Base-by-base conservation (phyloP, 2,888 invertebrate genomes). In the Sclerodermus sp. region DNA sequence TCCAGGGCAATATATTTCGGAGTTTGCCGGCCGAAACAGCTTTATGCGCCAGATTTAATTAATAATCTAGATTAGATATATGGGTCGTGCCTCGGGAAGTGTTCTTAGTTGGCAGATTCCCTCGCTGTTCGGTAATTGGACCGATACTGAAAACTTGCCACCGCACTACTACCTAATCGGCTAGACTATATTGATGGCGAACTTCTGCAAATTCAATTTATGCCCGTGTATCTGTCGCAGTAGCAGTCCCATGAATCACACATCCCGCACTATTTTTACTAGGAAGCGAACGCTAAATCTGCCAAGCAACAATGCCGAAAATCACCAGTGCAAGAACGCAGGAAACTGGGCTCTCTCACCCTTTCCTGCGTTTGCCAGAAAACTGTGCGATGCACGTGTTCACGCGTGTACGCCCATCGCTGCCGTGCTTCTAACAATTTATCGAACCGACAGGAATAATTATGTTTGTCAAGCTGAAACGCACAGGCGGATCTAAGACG, bases 31-130 rank as follows among this genome's bases (percentile, higher is more conserved):
- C 65, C 68, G 70, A 70, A 73, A 73, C 73, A 69, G 67, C 71
- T 71, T 71, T 68, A 69, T 67, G 61, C 63, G 68, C 62, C 65
- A 69, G 71, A 75, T 73, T 74, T 74, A 76, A 76, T 76, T 76
- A 74, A 74, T 76, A 74, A 75, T 72, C 69, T 61, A 64, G 71
- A 68, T 70, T 68, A 69, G 70, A 74, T 71, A 66, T 67, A 70
- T 60, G 68, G 62, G 47, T 50, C 48, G 51, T 43, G 47, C 49
- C 54, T 41, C 43, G 48, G 45, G 54, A 62, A 58, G 64, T 66
- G 64, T 67, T 69, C 70, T 70, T 70, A 68, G 67, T 64, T 67
- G 62, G 70, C 68, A 67, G 60, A 70, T 69, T 68, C 56, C 54
- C 52, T 41, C 55, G 42, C 45, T 45, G 49, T 43, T 50, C 55